Evolutionary conservation across 2,797 vertebrate genomes (phyloP).

Genomic region (Buceros bicornis): DNA sequence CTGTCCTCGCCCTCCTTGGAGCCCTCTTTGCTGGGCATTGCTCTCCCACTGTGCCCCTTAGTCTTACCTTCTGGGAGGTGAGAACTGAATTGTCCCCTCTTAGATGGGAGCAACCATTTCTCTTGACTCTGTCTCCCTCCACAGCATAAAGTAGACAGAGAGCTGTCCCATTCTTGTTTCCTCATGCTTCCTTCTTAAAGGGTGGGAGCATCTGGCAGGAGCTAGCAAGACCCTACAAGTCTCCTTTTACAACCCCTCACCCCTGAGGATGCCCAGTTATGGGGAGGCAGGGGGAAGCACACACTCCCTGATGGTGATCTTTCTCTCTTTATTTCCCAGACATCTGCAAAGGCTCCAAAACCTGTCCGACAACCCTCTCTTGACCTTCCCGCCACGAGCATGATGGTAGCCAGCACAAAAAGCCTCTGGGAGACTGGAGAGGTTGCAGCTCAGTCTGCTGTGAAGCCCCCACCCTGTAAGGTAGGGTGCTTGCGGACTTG

Average conservation of each 20-base stretch:
- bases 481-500: background rate
- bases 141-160: background rate
- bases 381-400: constrained; percentile 82
- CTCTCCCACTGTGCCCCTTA: background rate
- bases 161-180: background rate
- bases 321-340: constrained; percentile 72
- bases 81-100: background rate
- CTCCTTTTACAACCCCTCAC: background rate
- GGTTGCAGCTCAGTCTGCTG: constrained; percentile 78
- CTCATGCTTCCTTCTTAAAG: background rate
- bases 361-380: constrained; percentile 75
- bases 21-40: background rate
- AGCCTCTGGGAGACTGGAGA: constrained; percentile 90
- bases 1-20: background rate
- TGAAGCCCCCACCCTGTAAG: constrained; percentile 38
- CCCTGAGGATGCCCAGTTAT: background rate
- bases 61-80: background rate
- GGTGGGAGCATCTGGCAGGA: background rate
- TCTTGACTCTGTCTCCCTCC: background rate
- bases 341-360: constrained; percentile 81
- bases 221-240: background rate
- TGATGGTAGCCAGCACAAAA: constrained; percentile 88
- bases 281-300: background rate
- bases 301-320: background rate
- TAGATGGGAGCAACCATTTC: background rate